Evolutionary conservation across 2,888 invertebrate genomes (phyloP), one percentile per base, ranked within the genome.

Genomic region (Agonopterix subpropinquella): DNA sequence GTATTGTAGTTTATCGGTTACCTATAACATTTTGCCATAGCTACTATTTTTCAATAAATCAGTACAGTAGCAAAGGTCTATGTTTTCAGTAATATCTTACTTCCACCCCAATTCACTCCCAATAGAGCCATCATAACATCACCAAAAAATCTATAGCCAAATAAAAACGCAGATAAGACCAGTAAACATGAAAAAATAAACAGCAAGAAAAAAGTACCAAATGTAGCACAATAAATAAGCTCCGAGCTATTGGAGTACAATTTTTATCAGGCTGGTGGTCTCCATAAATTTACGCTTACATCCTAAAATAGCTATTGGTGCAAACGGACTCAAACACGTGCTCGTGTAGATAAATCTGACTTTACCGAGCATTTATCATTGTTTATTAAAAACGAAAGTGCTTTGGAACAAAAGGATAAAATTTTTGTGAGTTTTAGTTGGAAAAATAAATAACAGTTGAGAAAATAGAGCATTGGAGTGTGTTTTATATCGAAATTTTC

Each of bases 271-370:
- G 51, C 55, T 61, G 59, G 61, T 63, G 67, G 68, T 67, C 67
- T 73, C 67, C 79, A 84, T 86, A 87, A 86, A 85, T 87, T 83
- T 66, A 56, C 65, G 75, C 72, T 84, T 81, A 83, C 78, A 77
- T 65, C 65, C 67, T 67, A 67, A 73, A 78, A 74, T 73, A 70
- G 74, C 69, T 71, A 67, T 73, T 70, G 70, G 67, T 70, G 67
- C 68, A 65, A 66, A 63, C 70, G 42, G 42, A 11, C 53, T 52
- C 58, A 54, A 64, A 68, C 75, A 70, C 77, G 75, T 69, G 72
- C 65, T 64, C 51, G 51, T 53, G 47, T 59, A 72, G 69, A 80
- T 80, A 80, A 79, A 81, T 78, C 66, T 63, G 55, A 53, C 56
- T 52, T 62, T 65, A 61, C 58, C 61, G 59, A 57, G 59, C 41